These are phyloP conservation scores for Knipowitschia caucasica DNA, from an alignment of 2,797 vertebrate species.

Conservation along the genomic window DNA sequence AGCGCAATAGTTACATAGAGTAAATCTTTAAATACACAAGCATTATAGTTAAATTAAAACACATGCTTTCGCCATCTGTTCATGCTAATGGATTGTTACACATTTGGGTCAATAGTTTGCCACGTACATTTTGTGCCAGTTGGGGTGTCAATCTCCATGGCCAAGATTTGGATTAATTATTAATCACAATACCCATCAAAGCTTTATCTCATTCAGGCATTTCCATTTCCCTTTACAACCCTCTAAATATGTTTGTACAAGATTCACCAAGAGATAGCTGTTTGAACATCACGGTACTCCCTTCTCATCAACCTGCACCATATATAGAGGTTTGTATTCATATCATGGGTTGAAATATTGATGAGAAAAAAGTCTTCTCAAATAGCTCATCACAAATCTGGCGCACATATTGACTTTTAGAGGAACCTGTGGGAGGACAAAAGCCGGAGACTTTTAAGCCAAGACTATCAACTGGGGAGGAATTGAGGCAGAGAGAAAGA, in stretches of 20 bases:
- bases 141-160: neutral
- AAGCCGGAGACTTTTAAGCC: conserved; percentile 45
- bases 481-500: conserved; percentile 32
- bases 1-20: conserved; percentile 46
- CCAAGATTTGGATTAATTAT: conserved; percentile 10
- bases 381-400: conserved; percentile 50
- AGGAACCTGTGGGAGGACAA: conserved; percentile 39
- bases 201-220: neutral
- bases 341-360: conserved; percentile 43
- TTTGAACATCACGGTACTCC: conserved; percentile 11
- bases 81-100: conserved; percentile 36
- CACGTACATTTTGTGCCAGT: neutral
- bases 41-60: conserved; percentile 37
- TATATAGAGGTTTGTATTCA: conserved; percentile 17
- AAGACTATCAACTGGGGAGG: conserved; percentile 53
- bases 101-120: conserved; percentile 18
- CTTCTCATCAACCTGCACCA: conserved; percentile 25
- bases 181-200: conserved; percentile 1
- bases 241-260: conserved; percentile 17
- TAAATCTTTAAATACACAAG: conserved; percentile 49
- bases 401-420: conserved; percentile 53
- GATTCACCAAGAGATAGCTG: conserved; percentile 28
- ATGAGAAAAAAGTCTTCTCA: conserved; percentile 45
- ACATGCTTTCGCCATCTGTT: conserved; percentile 63
- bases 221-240: conserved; percentile 24